Conservation (phyloP, 2,888 invertebrate species). For the Cacoxenus indagator region DNA sequence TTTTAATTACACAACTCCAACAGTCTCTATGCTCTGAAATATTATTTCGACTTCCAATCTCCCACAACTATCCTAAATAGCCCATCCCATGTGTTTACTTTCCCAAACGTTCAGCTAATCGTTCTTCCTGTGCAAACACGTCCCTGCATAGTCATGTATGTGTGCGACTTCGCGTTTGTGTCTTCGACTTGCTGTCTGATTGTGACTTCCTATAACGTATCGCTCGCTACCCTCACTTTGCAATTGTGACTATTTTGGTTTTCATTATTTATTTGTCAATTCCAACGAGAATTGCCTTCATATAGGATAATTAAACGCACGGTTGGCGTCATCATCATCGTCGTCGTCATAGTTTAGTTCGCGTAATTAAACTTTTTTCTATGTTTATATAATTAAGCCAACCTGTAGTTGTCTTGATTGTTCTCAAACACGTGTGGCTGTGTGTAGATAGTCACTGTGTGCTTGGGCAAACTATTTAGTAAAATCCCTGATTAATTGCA, state of each 20-base stretch:
- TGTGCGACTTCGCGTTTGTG: neutral
- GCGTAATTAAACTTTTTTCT: slow-evolving; percentile 19
- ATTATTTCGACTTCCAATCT: neutral
- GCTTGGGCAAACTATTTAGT: slow-evolving; percentile 26
- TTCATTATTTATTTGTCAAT: slow-evolving; percentile 60
- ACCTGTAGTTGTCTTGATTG: neutral
- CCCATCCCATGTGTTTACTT: neutral
- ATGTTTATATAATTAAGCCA: slow-evolving; percentile 16
- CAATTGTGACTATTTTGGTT: slow-evolving; percentile 55
- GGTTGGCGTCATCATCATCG: slow-evolving; percentile 2
- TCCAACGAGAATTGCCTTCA: slow-evolving; percentile 47
- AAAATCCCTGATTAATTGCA: slow-evolving; percentile 63
- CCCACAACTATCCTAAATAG: neutral
- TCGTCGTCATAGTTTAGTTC: slow-evolving; percentile 13
- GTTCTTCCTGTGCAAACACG: neutral
- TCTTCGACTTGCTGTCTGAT: neutral
- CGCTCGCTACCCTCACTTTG: neutral
- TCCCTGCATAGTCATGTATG: neutral
- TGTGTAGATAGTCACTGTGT: neutral
- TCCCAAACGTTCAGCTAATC: slow-evolving; percentile 2
- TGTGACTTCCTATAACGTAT: neutral
- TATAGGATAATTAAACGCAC: neutral
- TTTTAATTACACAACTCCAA: slow-evolving; percentile 47
- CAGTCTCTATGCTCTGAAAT: slow-evolving; percentile 36
- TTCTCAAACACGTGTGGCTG: neutral